Percentiles rank a stretch among this genome's conserved stretches.
Evolutionary conservation across 30 jellyfish, hydroid and myxozoan genomes (phyloP).

Genomic region (Turritopsis dohrnii): DNA sequence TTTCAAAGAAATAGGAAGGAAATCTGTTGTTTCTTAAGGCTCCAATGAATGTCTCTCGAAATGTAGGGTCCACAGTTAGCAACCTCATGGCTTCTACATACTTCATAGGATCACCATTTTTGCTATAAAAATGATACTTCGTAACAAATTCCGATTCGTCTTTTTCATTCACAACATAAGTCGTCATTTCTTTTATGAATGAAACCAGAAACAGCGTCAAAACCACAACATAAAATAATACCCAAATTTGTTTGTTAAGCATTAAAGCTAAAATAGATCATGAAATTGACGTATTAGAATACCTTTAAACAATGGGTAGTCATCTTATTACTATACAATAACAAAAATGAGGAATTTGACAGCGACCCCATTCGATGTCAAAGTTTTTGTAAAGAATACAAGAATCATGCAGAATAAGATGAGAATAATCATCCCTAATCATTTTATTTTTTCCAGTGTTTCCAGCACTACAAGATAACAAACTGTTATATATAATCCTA

Average conservation of each 20-base stretch:
- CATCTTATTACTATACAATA: too few species aligned
- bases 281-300: too few species aligned
- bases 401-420: too few species aligned
- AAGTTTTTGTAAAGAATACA: too few species aligned
- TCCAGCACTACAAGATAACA: too few species aligned
- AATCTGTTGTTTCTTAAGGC: not conserved
- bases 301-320: too few species aligned
- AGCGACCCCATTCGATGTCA: too few species aligned
- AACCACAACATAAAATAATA: not conserved
- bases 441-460: too few species aligned
- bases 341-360: too few species aligned
- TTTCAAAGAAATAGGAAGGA: not conserved
- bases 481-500: too few species aligned
- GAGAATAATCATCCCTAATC: too few species aligned
- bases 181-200: not conserved
- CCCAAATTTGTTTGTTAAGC: not conserved
- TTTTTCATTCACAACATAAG: not conserved
- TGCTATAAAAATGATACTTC: not conserved
- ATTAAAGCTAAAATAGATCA: not conserved
- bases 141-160: not conserved
- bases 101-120: not conserved
- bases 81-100: not conserved
- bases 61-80: not conserved
- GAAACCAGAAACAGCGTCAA: not conserved
- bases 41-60: not conserved